Evolutionary conservation across 2,888 invertebrate species (phyloP).

Genomic region (Phrixothrix hirtus): DNA sequence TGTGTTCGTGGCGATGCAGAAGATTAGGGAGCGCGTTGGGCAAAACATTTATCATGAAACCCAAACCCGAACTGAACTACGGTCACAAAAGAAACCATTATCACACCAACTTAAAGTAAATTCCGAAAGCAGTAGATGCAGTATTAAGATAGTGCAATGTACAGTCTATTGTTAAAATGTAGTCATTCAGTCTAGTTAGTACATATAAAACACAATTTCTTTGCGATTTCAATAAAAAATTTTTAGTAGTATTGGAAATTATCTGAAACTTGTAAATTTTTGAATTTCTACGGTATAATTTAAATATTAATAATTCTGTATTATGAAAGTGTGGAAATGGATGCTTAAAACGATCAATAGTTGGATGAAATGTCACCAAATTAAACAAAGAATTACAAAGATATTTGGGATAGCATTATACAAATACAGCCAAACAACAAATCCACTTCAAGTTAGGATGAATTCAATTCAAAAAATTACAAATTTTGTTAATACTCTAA

Average conservation of each 20-base stretch:
- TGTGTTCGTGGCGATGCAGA: conserved; percentile 56
- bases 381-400: conserved; percentile 26
- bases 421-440: too few relatives aligned
- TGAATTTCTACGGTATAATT: too few relatives aligned
- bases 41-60: conserved; percentile 56
- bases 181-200: too few relatives aligned
- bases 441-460: too few relatives aligned
- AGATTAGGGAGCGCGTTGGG: conserved; percentile 55
- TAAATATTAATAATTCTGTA: conserved; percentile 8
- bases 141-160: conserved; percentile 6
- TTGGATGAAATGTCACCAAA: conserved; percentile 20
- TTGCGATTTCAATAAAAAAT: too few relatives aligned
- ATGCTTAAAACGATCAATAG: conserved; percentile 17
- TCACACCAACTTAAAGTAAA: conserved; percentile 31
- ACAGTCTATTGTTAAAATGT: conserved; percentile 6
- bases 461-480: too few relatives aligned
- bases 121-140: conserved; percentile 10
- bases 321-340: conserved; percentile 12
- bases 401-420: too few relatives aligned
- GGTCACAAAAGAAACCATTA: conserved; percentile 46
- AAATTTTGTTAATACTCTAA: too few relatives aligned
- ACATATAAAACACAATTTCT: too few relatives aligned
- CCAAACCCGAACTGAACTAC: conserved; percentile 46
- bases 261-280: too few relatives aligned
- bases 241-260: too few relatives aligned